Conservation (phyloP, 2,113 vertebrate genomes). For the Garra rufa region DNA sequence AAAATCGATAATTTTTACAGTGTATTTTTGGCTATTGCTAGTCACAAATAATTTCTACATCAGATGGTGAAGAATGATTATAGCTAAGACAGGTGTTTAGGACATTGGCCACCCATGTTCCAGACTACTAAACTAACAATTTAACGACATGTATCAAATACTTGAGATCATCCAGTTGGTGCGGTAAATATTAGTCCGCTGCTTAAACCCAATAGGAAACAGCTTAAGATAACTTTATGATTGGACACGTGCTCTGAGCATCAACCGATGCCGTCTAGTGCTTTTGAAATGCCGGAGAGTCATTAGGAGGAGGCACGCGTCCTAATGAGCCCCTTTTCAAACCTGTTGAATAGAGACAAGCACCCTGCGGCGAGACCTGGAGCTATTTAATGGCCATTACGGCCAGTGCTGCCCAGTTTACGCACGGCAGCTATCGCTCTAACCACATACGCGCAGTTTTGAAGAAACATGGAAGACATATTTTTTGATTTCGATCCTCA, state of each 20-base stretch:
- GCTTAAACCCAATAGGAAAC: constrained; percentile 53
- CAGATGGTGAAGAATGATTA: not conserved
- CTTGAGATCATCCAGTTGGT: constrained; percentile 42
- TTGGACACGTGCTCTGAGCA: constrained; percentile 71
- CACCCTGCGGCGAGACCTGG: constrained; percentile 62
- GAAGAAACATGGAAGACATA: constrained; percentile 73
- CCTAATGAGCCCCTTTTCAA: constrained; percentile 72
- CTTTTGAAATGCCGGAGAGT: constrained; percentile 67
- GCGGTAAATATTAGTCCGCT: constrained; percentile 68
- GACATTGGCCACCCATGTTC: not conserved
- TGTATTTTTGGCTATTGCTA: too few species aligned
- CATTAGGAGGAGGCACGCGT: constrained; percentile 66
- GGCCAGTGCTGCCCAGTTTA: not conserved
- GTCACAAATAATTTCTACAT: too few species aligned
- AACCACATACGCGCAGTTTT: not conserved
- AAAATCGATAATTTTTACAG: too few species aligned
- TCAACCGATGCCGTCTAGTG: constrained; percentile 26
- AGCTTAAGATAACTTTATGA: constrained; percentile 72
- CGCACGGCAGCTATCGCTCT: not conserved
- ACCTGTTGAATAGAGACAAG: constrained; percentile 64
- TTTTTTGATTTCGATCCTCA: constrained; percentile 69
- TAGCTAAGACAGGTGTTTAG: constrained; percentile 1
- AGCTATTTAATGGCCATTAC: constrained; percentile 74
- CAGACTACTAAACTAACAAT: not conserved
- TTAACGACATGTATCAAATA: constrained; percentile 35